Conservation (phyloP, 2,888 invertebrate genomes). For the Allolobophora icterica region DNA sequence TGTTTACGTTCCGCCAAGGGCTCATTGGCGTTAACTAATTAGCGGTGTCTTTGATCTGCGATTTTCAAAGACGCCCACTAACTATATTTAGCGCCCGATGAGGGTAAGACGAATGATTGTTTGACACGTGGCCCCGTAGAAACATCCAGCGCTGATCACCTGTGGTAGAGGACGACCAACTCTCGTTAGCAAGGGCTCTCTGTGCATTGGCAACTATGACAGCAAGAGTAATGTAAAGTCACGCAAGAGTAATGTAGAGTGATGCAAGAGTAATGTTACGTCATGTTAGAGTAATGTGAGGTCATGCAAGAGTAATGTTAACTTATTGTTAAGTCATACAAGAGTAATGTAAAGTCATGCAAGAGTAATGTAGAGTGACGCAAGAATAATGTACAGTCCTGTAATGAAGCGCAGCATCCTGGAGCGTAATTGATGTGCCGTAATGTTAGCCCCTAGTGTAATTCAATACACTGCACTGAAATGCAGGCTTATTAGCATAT, state of each 20-base stretch:
- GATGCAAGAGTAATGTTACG: too few relatives aligned
- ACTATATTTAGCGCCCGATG: slow-evolving; percentile 6
- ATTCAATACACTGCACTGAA: too few relatives aligned
- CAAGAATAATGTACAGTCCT: neutral
- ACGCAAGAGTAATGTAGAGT: too few relatives aligned
- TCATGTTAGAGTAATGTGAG: too few relatives aligned
- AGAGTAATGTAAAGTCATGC: too few relatives aligned
- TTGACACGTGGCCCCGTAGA: neutral
- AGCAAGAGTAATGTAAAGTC: neutral
- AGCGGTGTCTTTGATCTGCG: neutral
- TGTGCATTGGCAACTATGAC: neutral
- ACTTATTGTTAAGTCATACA: neutral
- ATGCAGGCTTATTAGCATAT: too few relatives aligned
- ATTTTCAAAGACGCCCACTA: neutral
- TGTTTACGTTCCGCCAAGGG: neutral
- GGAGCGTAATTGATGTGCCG: too few relatives aligned
- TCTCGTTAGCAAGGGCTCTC: neutral
- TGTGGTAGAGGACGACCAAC: neutral
- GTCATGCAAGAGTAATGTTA: too few relatives aligned
- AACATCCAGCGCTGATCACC: neutral
- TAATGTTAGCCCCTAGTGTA: too few relatives aligned
- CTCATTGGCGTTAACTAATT: neutral
- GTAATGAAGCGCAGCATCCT: too few relatives aligned
- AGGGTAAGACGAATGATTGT: neutral
- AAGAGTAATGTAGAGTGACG: too few relatives aligned